Percentiles rank a stretch among this genome's conserved stretches.
Conservation (phyloP, 2,888 invertebrate species). For the Sphaeridia pumilis region DNA sequence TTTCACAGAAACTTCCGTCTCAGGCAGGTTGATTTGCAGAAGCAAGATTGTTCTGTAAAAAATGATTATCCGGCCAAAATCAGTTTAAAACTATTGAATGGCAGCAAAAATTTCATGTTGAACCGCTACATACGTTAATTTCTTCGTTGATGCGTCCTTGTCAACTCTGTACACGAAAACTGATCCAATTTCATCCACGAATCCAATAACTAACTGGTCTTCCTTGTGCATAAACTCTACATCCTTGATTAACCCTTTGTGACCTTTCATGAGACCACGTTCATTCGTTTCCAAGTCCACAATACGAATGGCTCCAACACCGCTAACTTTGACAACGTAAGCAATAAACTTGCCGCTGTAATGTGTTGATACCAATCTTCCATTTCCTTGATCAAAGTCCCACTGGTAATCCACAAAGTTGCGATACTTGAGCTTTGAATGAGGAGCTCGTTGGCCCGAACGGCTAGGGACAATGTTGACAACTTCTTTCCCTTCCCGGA, state of each 20-base stretch:
- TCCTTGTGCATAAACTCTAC: slow-evolving; percentile 77
- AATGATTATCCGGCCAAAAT: too few species aligned
- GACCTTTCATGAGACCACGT: slow-evolving; percentile 71
- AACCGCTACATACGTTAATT: slow-evolving; percentile 20
- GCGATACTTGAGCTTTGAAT: slow-evolving; percentile 18
- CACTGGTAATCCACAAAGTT: slow-evolving; percentile 54
- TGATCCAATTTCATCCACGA: slow-evolving; percentile 73
- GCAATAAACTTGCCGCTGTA: slow-evolving; percentile 74
- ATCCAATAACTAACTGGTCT: slow-evolving; percentile 65
- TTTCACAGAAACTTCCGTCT: slow-evolving; percentile 14
- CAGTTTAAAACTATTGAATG: too few species aligned
- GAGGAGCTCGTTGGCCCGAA: slow-evolving; percentile 11
- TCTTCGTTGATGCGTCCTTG: slow-evolving; percentile 25
- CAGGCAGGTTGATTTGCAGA: slow-evolving; percentile 49
- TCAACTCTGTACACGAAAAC: slow-evolving; percentile 65
- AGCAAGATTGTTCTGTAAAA: slow-evolving; percentile 48
- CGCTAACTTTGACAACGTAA: slow-evolving; percentile 74
- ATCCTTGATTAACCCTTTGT: slow-evolving; percentile 79
- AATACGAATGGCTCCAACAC: slow-evolving; percentile 60
- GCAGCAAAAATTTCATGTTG: too few species aligned
- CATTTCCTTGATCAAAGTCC: slow-evolving; percentile 71
- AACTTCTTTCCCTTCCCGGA: slow-evolving; percentile 22
- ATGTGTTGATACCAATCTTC: slow-evolving; percentile 79
- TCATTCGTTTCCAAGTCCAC: slow-evolving; percentile 63
- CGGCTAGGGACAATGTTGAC: slow-evolving; percentile 20